Evolutionary conservation across 2,888 invertebrate genomes (phyloP), one percentile per base, ranked within the genome.

Genomic region (Andrena dorsata): DNA sequence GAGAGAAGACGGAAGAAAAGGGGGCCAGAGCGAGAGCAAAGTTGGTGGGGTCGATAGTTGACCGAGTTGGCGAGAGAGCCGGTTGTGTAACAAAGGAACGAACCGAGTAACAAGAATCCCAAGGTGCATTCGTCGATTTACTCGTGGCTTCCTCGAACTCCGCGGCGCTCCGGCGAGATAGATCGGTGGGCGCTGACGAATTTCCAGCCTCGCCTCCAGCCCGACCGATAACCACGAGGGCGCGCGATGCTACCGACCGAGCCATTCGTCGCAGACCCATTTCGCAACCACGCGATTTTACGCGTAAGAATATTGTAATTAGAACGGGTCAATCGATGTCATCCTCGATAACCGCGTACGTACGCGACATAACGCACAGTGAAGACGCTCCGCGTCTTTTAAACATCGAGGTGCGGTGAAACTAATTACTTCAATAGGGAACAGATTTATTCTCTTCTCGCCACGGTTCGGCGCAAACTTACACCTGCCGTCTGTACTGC

Each of bases 51-150:
- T 90, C 88, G 88, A 90, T 90, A 90, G 88, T 87, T 90, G 86
- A 76, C 82, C 82, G 88, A 88, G 81, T 88, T 84, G 86, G 81
- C 83, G 85, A 86, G 82, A 84, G 76, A 84, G 86, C 83, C 84
- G 87, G 83, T 88, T 89, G 87, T 88, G 86, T 89, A 89, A 90
- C 88, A 89, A 90, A 90, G 82, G 80, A 89, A 75, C 70, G 83
- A 83, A 70, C 68, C 78, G 78, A 86, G 79, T 86, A 88, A 80
- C 80, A 83, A 82, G 80, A 89, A 81, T 83, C 74, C 78, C 74
- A 79, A 80, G 83, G 77, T 81, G 74, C 79, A 80, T 81, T 88
- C 76, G 76, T 71, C 73, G 74, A 76, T 78, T 80, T 81, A 76
- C 73, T 58, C 32, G 56, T 26, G 51, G 72, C 71, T 81, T 78